A percentile compares a stretch with the other conserved stretches of the same genome.
Conservation (phyloP, 1,140 invertebrate species). For the Mylabris phalerata region DNA sequence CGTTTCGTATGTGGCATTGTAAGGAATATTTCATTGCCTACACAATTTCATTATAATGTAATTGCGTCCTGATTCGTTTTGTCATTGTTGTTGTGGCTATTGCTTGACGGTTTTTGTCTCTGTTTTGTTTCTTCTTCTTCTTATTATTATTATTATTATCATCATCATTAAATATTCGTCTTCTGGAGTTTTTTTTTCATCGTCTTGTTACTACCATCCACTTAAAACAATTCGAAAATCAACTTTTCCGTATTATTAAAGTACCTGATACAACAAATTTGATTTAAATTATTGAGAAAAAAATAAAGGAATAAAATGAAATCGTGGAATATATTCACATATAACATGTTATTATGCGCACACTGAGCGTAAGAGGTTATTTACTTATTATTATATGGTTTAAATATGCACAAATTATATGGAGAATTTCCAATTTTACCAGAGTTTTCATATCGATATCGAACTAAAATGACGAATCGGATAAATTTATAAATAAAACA, state of each 20-base stretch:
- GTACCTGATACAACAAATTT: conserved; percentile 17
- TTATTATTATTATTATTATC: no score
- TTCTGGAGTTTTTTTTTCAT: no score
- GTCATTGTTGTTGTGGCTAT: conserved; percentile 5
- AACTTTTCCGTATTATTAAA: conserved; percentile 22
- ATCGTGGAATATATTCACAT: conserved; percentile 23
- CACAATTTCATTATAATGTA: conserved; percentile 12
- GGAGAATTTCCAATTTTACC: conserved; percentile 13
- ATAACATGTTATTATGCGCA: conserved; percentile 17
- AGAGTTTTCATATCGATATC: neutral
- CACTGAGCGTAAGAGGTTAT: conserved; percentile 10
- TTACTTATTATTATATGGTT: conserved; percentile 10
- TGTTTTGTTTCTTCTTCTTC: no score
- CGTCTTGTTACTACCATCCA: conserved; percentile 3
- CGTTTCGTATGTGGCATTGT: conserved; percentile 9
- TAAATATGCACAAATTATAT: conserved; percentile 22
- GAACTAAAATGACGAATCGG: no score
- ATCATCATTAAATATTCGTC: no score
- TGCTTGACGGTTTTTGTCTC: no score
- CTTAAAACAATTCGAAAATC: conserved; percentile 14
- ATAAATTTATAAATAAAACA: no score
- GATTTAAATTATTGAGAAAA: conserved; percentile 20
- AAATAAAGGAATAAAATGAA: conserved; percentile 25
- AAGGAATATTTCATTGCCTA: conserved; percentile 14
- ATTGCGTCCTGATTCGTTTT: conserved; percentile 14